phyloP scores from a whole-genome alignment of 2,888 invertebrate species.

The Zhuqinia jingwanae region DNA sequence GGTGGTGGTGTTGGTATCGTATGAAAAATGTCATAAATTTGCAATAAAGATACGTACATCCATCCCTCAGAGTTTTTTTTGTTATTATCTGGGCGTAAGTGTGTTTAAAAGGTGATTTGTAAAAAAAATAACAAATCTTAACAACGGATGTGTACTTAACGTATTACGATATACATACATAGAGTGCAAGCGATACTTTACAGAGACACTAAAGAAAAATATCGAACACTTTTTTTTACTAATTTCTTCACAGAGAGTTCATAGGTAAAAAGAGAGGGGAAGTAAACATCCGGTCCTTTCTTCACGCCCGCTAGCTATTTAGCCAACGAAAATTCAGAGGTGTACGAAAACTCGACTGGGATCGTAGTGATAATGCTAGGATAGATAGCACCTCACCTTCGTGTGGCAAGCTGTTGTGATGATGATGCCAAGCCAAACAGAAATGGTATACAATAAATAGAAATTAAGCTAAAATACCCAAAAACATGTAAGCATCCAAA shows the following conservation, averaged over 20 bases:
- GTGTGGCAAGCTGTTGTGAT: too few relatives aligned
- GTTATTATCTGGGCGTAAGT: conserved; percentile 46
- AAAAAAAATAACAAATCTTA: conserved; percentile 44
- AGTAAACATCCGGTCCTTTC: conserved; percentile 79
- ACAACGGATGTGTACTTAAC: conserved; percentile 69
- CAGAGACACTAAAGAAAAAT: conserved; percentile 40
- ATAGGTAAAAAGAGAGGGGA: conserved; percentile 74
- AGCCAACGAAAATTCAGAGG: too few relatives aligned
- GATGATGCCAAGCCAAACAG: too few relatives aligned
- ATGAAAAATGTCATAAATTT: conserved; percentile 63
- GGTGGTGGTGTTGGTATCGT: too few relatives aligned
- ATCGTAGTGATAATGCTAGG: too few relatives aligned
- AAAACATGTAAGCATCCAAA: too few relatives aligned
- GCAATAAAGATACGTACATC: conserved; percentile 47
- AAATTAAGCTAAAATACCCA: too few relatives aligned
- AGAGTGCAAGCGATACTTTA: conserved; percentile 33
- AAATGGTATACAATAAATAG: too few relatives aligned
- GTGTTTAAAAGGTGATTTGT: conserved; percentile 6
- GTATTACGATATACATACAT: conserved; percentile 24
- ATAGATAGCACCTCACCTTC: too few relatives aligned
- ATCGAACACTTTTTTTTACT: conserved; percentile 42
- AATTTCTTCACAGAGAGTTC: conserved; percentile 55
- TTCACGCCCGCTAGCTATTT: conserved; percentile 78
- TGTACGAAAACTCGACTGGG: too few relatives aligned
- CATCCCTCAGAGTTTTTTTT: conserved; percentile 21